Evolutionary conservation across 2,888 invertebrate species (phyloP).

Genomic region (Silvanus unidentatus): DNA sequence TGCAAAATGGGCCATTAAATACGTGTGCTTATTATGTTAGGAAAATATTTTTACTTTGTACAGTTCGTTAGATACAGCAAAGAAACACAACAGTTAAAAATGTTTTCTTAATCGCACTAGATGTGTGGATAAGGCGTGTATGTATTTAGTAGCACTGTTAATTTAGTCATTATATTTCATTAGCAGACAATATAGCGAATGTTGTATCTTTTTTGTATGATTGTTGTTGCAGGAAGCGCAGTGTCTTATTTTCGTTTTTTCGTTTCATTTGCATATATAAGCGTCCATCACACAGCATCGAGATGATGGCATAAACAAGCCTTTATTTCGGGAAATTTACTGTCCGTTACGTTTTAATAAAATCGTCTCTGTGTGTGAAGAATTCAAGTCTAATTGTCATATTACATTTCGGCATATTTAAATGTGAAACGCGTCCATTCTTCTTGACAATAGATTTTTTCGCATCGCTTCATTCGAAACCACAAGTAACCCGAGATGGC

Average conservation of each 20-base stretch:
- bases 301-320: too few species aligned
- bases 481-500: slow-evolving; percentile 39
- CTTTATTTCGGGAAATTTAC: neutral
- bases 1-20: too few species aligned
- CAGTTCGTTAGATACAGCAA: too few species aligned
- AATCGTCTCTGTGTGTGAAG: slow-evolving; percentile 15
- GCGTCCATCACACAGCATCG: too few species aligned
- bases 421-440: slow-evolving; percentile 34
- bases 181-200: slow-evolving; percentile 9
- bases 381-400: slow-evolving; percentile 39
- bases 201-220: slow-evolving; percentile 7
- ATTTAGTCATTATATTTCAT: slow-evolving; percentile 12
- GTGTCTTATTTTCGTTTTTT: too few species aligned
- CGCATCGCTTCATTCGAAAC: slow-evolving; percentile 40
- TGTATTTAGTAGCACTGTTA: slow-evolving; percentile 8
- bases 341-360: neutral
- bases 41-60: too few species aligned
- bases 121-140: neutral
- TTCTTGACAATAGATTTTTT: slow-evolving; percentile 36
- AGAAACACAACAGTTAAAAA: too few species aligned
- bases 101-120: too few species aligned
- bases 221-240: slow-evolving; percentile 9
- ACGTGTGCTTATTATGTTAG: too few species aligned
- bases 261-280: too few species aligned
- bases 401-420: slow-evolving; percentile 37